Base-by-base conservation (phyloP, 2,113 vertebrate species). In the Cyanistes caeruleus region DNA sequence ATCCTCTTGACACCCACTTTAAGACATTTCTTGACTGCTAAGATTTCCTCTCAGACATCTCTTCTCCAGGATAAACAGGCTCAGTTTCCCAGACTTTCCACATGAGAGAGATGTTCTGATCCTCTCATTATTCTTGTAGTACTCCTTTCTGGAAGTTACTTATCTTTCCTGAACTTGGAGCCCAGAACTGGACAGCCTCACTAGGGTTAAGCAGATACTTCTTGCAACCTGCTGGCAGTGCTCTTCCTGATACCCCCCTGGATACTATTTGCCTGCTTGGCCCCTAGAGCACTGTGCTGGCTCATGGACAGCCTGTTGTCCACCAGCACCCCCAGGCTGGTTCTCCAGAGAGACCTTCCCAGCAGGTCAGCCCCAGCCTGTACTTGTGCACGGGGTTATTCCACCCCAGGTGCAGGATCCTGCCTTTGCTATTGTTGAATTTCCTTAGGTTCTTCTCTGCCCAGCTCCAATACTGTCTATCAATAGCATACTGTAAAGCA, bases 391-490 rank as follows among this genome's bases (percentile, higher is more conserved):
- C 19, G 27, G 12, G 12, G 2, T 44, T 74, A 52, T 65, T 73
- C 33, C 19, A 25, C 5, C 22, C 22, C 51, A 51, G 31, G 7
- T 23, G 23, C 31, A 31, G 27, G 11, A 51, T 43, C 5, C 15
- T 65, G 10, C 25, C 21, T 37, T 33, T 81, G 17, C 22, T 5
- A 65, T 33, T 33, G 35, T 44, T 59, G 37, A 81, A 44, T 10
- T 44, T 51, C 25, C 3, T 19, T 51, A 59, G 6, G 13, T 37
- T 52, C 22, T 55, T 59, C 27, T 46, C 52, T 0, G 0, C 44
- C 27, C 37, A 74, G 15, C 15, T 67, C 28, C n/a, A 27, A 33
- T 5, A 51, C 11, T 30, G 28, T 13, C 46, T 73, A 21, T 20
- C 41, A 31, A 20, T 31, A 58, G 21, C 10, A 21, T 7, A n/a